phyloP scores from a whole-genome alignment of 2,888 invertebrate species.

The Criorhina ranunculi region DNA sequence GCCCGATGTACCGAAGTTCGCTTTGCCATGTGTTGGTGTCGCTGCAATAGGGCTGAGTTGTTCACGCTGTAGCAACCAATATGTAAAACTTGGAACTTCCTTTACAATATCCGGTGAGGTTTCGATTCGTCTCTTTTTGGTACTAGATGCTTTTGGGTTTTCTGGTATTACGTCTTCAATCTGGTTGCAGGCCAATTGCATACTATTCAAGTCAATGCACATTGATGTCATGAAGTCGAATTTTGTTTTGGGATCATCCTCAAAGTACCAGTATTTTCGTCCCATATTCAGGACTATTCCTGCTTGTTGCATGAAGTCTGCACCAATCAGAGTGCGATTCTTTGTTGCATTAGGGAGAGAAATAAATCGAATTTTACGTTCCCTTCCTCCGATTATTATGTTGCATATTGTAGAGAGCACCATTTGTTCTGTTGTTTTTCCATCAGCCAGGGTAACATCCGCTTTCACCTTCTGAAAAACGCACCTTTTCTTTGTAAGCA shows the following conservation, averaged over 20 bases:
- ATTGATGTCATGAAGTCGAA: not conserved
- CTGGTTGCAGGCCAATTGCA: too few species aligned
- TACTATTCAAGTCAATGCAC: too few species aligned
- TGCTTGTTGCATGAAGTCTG: not conserved
- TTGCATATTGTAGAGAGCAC: not conserved
- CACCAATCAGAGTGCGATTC: not conserved
- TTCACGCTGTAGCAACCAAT: too few species aligned
- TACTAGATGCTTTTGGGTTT: too few species aligned
- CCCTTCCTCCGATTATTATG: not conserved
- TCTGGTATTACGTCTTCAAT: too few species aligned
- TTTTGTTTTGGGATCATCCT: not conserved
- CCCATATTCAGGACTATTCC: not conserved
- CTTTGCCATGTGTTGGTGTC: too few species aligned
- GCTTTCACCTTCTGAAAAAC: constrained; percentile 11
- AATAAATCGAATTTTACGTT: not conserved
- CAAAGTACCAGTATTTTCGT: not conserved
- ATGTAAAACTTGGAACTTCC: too few species aligned
- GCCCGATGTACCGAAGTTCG: too few species aligned
- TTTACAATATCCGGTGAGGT: too few species aligned
- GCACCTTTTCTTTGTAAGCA: constrained; percentile 9
- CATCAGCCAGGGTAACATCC: constrained; percentile 38
- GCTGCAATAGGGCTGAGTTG: too few species aligned
- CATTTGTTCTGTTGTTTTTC: too few species aligned
- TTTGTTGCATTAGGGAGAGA: not conserved
- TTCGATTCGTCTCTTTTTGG: too few species aligned